These are phyloP conservation scores for Cheilosia soror DNA, from an alignment of 2,888 invertebrate species.

Conservation along the genomic window DNA sequence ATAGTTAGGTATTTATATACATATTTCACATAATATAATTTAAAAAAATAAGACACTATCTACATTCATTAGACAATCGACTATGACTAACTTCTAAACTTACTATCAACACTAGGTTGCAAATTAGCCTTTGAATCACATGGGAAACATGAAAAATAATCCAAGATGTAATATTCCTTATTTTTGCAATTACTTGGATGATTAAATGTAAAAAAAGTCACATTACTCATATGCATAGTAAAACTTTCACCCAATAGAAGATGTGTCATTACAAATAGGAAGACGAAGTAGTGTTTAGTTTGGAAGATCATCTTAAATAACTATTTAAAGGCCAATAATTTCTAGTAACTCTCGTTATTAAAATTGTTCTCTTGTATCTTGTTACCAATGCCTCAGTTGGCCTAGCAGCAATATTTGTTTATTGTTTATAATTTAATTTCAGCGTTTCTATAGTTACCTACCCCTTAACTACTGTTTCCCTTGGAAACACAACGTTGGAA, in stretches of 20 bases:
- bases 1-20: background rate
- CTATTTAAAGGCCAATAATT: background rate
- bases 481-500: background rate
- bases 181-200: slow-evolving; percentile 81
- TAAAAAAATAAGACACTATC: too few relatives aligned
- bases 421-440: slow-evolving; percentile 36
- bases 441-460: slow-evolving; percentile 50
- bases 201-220: slow-evolving; percentile 51
- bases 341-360: background rate
- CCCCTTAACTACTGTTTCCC: background rate
- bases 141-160: slow-evolving; percentile 84
- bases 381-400: background rate
- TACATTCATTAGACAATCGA: too few relatives aligned
- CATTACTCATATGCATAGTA: slow-evolving; percentile 23
- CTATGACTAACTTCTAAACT: slow-evolving; percentile 74
- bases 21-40: too few relatives aligned
- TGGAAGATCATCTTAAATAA: slow-evolving; percentile 52
- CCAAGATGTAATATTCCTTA: slow-evolving; percentile 84
- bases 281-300: slow-evolving; percentile 31
- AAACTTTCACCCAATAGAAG: background rate
- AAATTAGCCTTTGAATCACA: slow-evolving; percentile 80
- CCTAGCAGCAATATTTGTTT: slow-evolving; percentile 22
- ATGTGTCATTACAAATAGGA: slow-evolving; percentile 35
- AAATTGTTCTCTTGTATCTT: slow-evolving; percentile 5
- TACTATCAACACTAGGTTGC: slow-evolving; percentile 41